Conservation (phyloP, 2,113 vertebrate species). For the Bungarus multicinctus region DNA sequence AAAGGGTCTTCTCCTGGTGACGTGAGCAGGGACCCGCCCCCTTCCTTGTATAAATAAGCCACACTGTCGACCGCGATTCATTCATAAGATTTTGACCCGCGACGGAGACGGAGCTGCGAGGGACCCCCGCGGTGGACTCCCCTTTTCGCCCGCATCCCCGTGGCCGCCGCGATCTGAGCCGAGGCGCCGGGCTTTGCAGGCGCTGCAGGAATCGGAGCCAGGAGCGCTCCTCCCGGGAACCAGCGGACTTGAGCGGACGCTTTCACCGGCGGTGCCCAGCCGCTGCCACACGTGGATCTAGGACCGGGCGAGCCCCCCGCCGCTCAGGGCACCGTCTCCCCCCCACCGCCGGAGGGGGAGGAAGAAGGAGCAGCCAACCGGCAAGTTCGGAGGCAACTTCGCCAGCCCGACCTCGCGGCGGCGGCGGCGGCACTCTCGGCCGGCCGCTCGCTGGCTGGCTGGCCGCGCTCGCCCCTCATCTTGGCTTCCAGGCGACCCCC, state of each 20-base stretch:
- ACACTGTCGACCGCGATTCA: conserved; percentile 71
- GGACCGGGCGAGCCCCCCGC: background rate
- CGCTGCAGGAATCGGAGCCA: background rate
- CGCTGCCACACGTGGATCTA: background rate
- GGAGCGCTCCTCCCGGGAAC: background rate
- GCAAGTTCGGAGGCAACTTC: background rate
- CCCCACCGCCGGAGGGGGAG: background rate
- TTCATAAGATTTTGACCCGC: conserved; percentile 82
- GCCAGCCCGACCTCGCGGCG: background rate
- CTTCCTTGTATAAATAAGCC: conserved; percentile 66
- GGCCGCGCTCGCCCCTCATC: conserved; percentile 27
- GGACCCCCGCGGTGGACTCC: conserved; percentile 11
- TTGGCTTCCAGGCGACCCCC: conserved; percentile 73
- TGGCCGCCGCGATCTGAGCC: background rate
- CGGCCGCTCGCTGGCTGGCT: background rate
- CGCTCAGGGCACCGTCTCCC: conserved; percentile 6
- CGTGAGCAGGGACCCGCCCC: conserved; percentile 58
- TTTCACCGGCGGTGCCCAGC: background rate
- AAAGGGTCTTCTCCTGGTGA: conserved; percentile 34
- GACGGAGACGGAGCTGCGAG: conserved; percentile 36
- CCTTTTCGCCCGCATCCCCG: background rate
- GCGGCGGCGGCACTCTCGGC: background rate
- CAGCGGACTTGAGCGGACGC: background rate
- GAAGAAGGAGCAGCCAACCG: background rate
- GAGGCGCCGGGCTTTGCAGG: background rate